Conservation (phyloP, 2,888 invertebrate species). For the Notodonta ziczac region DNA sequence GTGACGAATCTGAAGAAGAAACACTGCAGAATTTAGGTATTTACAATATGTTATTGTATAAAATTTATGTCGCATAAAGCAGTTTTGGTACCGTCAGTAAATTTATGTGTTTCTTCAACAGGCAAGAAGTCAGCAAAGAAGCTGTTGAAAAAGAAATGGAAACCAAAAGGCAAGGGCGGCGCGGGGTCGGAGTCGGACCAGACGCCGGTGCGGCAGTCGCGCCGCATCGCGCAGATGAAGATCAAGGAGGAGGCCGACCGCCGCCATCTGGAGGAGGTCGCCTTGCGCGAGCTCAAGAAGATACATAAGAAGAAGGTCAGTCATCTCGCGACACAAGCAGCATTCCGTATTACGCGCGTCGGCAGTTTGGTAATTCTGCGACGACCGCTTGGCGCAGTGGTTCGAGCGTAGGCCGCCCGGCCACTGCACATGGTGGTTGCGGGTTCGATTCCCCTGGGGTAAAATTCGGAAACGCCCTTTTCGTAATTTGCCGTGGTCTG, state of each 20-base stretch:
- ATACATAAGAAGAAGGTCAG: conserved; percentile 84
- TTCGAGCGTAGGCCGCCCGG: too few species aligned
- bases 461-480: too few species aligned
- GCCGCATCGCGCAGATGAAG: conserved; percentile 94
- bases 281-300: conserved; percentile 87
- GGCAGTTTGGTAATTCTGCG: too few species aligned
- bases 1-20: conserved; percentile 81
- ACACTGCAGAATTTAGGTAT: conserved; percentile 77
- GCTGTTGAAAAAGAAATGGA: conserved; percentile 49
- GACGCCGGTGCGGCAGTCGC: conserved; percentile 89
- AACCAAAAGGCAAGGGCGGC: conserved; percentile 39
- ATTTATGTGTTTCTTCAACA: background rate
- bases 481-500: too few species aligned
- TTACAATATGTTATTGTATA: background rate
- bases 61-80: too few species aligned
- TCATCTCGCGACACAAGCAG: too few species aligned
- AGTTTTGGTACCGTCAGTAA: too few species aligned
- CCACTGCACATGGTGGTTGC: too few species aligned
- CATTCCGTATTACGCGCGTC: too few species aligned
- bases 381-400: too few species aligned
- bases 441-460: too few species aligned
- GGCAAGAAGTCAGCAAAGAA: conserved; percentile 71
- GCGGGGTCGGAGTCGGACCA: conserved; percentile 56
- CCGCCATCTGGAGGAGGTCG: conserved; percentile 89
- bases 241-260: conserved; percentile 94